Base-by-base conservation (phyloP, 2,888 invertebrate genomes). In the Limnephilus marmoratus region DNA sequence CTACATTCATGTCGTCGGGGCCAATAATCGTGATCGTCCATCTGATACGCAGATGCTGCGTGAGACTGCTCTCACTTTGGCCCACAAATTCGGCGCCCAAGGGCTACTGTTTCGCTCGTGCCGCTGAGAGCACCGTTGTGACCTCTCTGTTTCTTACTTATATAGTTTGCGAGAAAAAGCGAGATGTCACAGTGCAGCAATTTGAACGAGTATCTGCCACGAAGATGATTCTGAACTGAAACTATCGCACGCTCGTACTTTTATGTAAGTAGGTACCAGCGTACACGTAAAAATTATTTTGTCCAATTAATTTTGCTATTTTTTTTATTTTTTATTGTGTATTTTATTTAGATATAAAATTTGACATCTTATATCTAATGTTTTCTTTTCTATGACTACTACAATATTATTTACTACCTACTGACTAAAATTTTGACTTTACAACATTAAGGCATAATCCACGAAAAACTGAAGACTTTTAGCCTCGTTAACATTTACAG, bases 1-100 rank as follows among this genome's bases (percentile, higher is more conserved):
- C 85, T 24, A 37, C 37, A 11, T 68, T 53, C 87, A 31, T 87
- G 87, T 87, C 53, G 53, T 18, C 18, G 15, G 18, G 87, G 13
- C 37, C 53, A 53, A 68, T 87, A 87, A 86, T 86, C 87, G 87
- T 87, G 87, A 87, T 34, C 53, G 31, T 49, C 31, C 9, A 24
- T 29, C 45, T 45, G 18, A 37, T 24, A 37, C 24, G 9, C 34
- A 34, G 37, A 86, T 86, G 49, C 41, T 86, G 85, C 85, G 85
- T 49, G 45, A n/a, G 85, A 45, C 85, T 83, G 83, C 34, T 34
- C 31, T 83, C 83, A 24, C 34, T 18, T n/a, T 41, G 83, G 83
- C 18, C 68, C 68, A 68, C 68, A 68, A 68, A 68, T 68, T 68
- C n/a, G 85, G 85, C 18, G 85, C 85, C 85, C 41, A 41, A 9